Percentiles rank a stretch among this genome's conserved stretches.
Evolutionary conservation across 2,113 vertebrate genomes (phyloP).

Genomic region (Himantopus leucocephalus): DNA sequence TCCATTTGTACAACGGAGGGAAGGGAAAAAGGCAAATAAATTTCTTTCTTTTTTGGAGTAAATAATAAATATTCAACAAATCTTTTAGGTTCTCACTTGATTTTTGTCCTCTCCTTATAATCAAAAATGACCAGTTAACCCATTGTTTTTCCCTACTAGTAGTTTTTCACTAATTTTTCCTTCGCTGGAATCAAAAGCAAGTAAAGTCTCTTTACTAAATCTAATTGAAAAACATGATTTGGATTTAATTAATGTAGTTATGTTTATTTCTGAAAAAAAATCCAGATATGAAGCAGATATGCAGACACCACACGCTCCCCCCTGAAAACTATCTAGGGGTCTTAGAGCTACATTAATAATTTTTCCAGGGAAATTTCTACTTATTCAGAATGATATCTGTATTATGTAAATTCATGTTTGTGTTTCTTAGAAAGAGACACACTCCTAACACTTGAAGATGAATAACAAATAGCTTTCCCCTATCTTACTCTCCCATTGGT

Average conservation of each 20-base stretch:
- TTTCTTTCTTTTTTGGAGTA: not conserved
- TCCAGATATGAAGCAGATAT: not conserved
- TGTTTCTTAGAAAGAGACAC: not conserved
- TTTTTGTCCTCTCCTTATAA: not conserved
- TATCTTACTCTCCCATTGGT: not conserved
- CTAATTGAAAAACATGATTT: not conserved
- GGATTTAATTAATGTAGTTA: not conserved
- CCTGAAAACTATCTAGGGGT: accelerated
- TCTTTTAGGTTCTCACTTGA: not conserved
- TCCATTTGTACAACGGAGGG: not conserved
- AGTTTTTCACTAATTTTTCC: not conserved
- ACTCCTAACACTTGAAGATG: not conserved
- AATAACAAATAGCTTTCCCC: not conserved
- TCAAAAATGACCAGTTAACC: not conserved
- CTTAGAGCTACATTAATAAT: not conserved
- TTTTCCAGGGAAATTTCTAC: not conserved
- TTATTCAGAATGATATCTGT: not conserved
- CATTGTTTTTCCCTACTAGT: not conserved
- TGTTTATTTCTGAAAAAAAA: not conserved
- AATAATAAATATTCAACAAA: not conserved
- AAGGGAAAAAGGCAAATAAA: not conserved
- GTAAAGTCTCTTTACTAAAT: not conserved
- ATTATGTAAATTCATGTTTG: not conserved
- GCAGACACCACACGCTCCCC: no score
- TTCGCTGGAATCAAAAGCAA: not conserved